These are phyloP conservation scores for Onthophagus sagittarius DNA, from an alignment of 2,888 invertebrate genomes.

Conservation along the genomic window DNA sequence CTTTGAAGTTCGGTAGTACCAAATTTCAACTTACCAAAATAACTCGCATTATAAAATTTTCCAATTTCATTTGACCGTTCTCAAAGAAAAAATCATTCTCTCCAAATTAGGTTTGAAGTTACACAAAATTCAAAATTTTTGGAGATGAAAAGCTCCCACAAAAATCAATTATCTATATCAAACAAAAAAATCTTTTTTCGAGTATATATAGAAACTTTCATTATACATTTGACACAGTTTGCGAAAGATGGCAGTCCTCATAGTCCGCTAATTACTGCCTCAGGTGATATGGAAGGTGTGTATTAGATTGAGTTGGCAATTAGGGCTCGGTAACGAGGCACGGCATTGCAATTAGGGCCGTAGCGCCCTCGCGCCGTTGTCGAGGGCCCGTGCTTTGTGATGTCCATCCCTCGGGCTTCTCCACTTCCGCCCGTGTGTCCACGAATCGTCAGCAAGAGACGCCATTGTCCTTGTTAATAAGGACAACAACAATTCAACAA, in stretches of 20 bases:
- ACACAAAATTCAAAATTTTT: too few species aligned
- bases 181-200: too few species aligned
- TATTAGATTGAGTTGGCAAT: constrained; percentile 47
- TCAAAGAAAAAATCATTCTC: too few species aligned
- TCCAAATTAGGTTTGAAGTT: too few species aligned
- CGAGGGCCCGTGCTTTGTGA: constrained; percentile 9
- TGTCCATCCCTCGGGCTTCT: constrained; percentile 4
- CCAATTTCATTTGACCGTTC: too few species aligned
- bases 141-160: too few species aligned
- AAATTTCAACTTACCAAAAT: too few species aligned
- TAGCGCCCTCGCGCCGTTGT: constrained; percentile 27
- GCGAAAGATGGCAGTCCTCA: not conserved
- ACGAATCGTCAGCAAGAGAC: not conserved
- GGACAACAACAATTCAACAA: not conserved
- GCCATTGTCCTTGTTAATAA: not conserved
- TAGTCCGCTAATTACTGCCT: constrained; percentile 22
- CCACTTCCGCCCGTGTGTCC: constrained; percentile 2
- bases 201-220: not conserved
- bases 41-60: too few species aligned
- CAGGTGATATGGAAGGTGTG: constrained; percentile 36
- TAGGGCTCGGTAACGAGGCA: constrained; percentile 46
- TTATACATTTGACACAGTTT: not conserved
- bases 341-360: constrained; percentile 46
- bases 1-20: too few species aligned
- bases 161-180: too few species aligned